Evolutionary conservation across 2,888 invertebrate genomes (phyloP).

Genomic region (Andrena camellia): DNA sequence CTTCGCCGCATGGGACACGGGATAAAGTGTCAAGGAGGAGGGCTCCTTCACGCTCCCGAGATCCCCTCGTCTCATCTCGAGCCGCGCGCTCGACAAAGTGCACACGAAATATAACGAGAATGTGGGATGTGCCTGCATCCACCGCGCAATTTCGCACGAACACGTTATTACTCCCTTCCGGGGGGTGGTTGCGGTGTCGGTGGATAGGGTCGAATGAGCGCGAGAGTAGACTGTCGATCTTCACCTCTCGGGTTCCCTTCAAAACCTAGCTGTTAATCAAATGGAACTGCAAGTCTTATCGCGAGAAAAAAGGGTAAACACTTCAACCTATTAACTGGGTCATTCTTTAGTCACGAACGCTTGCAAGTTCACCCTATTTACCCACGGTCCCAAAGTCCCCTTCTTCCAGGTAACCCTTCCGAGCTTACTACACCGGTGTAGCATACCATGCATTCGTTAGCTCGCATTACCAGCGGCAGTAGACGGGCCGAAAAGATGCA

Average conservation of each 20-base stretch:
- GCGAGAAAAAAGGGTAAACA: too few species aligned
- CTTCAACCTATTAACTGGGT: too few species aligned
- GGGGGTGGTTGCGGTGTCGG: neutral
- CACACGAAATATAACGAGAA: conserved; percentile 63
- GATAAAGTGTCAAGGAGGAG: conserved; percentile 62
- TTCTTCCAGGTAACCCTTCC: too few species aligned
- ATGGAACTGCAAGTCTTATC: neutral
- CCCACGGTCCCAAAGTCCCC: too few species aligned
- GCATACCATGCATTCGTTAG: neutral
- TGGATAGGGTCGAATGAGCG: neutral
- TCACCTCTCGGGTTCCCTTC: too few species aligned
- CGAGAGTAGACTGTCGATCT: conserved; percentile 2
- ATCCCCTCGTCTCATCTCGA: conserved; percentile 50
- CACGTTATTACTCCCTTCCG: conserved; percentile 39
- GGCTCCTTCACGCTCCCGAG: conserved; percentile 52
- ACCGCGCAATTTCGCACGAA: conserved; percentile 45
- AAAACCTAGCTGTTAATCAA: conserved; percentile 1
- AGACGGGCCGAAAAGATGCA: neutral
- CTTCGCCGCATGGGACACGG: conserved; percentile 30
- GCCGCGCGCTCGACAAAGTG: conserved; percentile 56
- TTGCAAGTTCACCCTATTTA: too few species aligned
- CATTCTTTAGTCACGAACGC: too few species aligned
- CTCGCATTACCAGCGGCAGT: neutral
- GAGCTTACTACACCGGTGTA: neutral
- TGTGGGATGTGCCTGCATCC: conserved; percentile 39